These are phyloP conservation scores for Corynorhinus townsendii DNA, from an alignment of 2,113 vertebrate species.

Conservation along the genomic window DNA sequence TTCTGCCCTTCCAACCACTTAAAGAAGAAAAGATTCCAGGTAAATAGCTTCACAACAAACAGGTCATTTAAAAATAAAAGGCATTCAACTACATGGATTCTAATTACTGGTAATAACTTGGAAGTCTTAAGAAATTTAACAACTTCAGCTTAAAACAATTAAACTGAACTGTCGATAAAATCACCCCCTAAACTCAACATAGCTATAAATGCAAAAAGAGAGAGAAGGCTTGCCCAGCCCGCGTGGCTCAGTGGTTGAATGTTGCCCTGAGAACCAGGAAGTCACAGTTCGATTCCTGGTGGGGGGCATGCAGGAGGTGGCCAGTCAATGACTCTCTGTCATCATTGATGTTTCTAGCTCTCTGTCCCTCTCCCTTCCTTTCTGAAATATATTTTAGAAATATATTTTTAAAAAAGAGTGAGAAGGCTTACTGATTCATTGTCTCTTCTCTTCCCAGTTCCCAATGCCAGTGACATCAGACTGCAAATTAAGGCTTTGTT, in stretches of 20 bases:
- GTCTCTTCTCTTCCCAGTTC: neutral
- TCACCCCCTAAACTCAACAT: neutral
- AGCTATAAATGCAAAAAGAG: neutral
- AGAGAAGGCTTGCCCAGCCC: neutral
- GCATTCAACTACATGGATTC: constrained; percentile 26
- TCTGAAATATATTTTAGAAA: too few relatives aligned
- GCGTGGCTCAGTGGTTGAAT: too few relatives aligned
- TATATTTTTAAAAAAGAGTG: neutral
- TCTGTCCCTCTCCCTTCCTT: too few relatives aligned
- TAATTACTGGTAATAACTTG: constrained; percentile 55
- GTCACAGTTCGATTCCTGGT: too few relatives aligned
- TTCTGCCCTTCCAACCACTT: neutral
- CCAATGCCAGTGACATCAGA: neutral
- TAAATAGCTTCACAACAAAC: constrained; percentile 43
- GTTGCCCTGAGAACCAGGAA: too few relatives aligned
- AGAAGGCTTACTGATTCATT: neutral
- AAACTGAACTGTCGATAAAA: constrained; percentile 41
- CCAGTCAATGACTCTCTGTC: too few relatives aligned
- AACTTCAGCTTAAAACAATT: constrained; percentile 35
- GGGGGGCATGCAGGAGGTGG: too few relatives aligned
- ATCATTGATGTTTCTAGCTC: too few relatives aligned
- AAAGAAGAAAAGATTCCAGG: neutral
- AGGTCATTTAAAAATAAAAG: constrained; percentile 57
- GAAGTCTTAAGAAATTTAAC: constrained; percentile 53
- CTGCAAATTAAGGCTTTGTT: constrained; percentile 10